phyloP scores from a whole-genome alignment of 2,888 invertebrate genomes.

The Thymelicus sylvestris region DNA sequence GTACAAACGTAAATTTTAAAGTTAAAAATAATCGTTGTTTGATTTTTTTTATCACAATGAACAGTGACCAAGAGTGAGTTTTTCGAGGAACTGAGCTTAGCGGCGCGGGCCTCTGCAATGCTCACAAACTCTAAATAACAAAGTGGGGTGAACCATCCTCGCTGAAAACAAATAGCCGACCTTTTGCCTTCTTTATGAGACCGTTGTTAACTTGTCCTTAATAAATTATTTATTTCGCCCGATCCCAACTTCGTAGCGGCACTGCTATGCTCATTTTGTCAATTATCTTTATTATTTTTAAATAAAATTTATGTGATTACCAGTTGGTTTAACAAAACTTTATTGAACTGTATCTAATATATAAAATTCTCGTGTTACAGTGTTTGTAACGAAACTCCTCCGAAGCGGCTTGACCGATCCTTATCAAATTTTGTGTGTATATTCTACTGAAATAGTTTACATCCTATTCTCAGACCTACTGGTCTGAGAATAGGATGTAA shows the following conservation, averaged over 20 bases:
- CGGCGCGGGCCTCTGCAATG: conserved; percentile 56
- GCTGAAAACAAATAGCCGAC: conserved; percentile 82
- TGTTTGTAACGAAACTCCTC: no score
- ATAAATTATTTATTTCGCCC: conserved; percentile 82
- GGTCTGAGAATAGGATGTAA: no score
- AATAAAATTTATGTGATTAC: conserved; percentile 48
- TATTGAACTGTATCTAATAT: no score
- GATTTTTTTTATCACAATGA: conserved; percentile 35
- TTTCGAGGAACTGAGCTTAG: conserved; percentile 55
- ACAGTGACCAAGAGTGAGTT: conserved; percentile 52
- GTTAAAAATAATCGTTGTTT: background rate
- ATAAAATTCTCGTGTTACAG: no score
- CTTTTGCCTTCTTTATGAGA: conserved; percentile 84
- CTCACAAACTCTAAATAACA: conserved; percentile 76
- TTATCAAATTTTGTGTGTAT: no score
- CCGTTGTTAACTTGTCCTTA: conserved; percentile 84
- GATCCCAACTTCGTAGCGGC: conserved; percentile 53
- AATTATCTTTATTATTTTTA: conserved; percentile 73
- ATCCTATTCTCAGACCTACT: no score
- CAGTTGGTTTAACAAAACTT: no score
- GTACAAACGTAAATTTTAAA: no score
- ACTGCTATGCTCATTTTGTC: conserved; percentile 64
- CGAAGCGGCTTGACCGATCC: no score
- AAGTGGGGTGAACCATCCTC: conserved; percentile 75
- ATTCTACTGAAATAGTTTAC: no score